Evolutionary conservation across 2,888 invertebrate species (phyloP), one percentile per base, ranked within the genome.

Genomic region (Lasius fuliginosus): DNA sequence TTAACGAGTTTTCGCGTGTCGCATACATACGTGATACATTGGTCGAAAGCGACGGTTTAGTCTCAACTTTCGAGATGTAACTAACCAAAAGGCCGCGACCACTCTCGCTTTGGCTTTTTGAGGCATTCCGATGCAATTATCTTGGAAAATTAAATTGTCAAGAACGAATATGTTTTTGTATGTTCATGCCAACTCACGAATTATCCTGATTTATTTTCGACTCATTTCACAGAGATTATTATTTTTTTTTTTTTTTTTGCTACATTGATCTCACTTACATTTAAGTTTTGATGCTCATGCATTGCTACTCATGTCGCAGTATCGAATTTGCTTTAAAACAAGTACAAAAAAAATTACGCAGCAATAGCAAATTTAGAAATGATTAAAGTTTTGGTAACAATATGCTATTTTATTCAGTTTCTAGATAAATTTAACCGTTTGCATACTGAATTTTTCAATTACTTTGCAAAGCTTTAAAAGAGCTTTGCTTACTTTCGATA

Each of bases 81-180:
- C 79, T 79, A 79, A 79, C 46, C 60, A 27, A 77, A 49, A 77
- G 27, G 46, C 40, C 11, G 12, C 12, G 12, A 9, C 12, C 18
- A 60, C 27, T 36, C 60, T 73, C 36, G 36, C 46, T 46, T 33
- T 12, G 18, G 27, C 73, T 46, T 79, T 79, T 79, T 62, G 46
- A 73, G 60, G 46, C 27, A 79, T 42, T 79, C 33, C 79, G 60
- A 79, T 79, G 73, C 46, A 60, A 79, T 79, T 79, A 73, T 40
- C 33, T 46, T 1, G 60, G 36, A 60, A 73, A 79, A 79, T 73
- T 46, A 27, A 73, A 79, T 79, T 73, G 73, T 73, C 60, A 79
- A 60, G 60, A 60, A 53, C 23, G 36, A 71, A 79, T 71, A 73
- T 12, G n/a, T n/a, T 40, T 36, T 36, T 40, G 27, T 12, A 56